A percentile compares a stretch with the other conserved stretches of the same genome.
Conservation (phyloP, 2,888 invertebrate species). For the Caprella mutica region DNA sequence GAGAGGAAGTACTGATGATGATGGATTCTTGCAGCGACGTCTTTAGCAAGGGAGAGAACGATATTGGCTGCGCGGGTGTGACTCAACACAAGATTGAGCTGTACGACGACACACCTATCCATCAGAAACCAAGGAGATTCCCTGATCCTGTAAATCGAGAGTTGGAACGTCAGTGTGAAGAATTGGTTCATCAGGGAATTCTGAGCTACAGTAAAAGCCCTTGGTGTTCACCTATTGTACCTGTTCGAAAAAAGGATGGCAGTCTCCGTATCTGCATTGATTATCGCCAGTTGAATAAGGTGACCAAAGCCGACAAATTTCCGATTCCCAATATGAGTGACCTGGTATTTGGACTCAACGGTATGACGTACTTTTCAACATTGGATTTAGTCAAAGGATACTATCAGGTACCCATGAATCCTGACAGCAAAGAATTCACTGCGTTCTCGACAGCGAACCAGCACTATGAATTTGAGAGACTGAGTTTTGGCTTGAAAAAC, state of each 20-base stretch:
- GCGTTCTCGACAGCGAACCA: neutral
- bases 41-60: no score
- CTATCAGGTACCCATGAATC: neutral
- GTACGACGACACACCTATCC: no score
- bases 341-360: constrained; percentile 7
- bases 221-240: no score
- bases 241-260: neutral
- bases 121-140: no score
- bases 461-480: neutral
- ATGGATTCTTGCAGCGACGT: no score
- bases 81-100: no score
- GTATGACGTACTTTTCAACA: constrained; percentile 3
- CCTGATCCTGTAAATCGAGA: no score
- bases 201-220: no score
- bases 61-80: no score
- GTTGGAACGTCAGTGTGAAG: no score
- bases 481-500: constrained; percentile 2
- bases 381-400: neutral
- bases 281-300: neutral
- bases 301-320: neutral
- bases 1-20: no score
- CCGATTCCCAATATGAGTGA: neutral
- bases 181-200: no score
- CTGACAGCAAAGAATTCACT: neutral
- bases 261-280: neutral